Conservation (phyloP, 2,888 invertebrate species). For the Watsonalla cultraria region DNA sequence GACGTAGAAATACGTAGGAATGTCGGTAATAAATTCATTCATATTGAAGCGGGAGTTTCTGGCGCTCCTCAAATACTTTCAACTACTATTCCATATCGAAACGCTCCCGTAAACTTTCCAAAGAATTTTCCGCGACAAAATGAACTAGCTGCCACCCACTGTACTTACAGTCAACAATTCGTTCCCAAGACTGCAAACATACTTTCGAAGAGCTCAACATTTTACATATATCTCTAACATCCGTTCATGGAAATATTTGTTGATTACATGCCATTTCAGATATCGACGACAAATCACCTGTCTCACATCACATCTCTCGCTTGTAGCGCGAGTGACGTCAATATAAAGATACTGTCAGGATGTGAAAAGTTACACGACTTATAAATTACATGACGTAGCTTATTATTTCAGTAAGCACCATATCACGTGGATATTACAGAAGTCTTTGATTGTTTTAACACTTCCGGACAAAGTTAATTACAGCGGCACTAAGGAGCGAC, state of each 20-base stretch:
- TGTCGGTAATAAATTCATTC: background rate
- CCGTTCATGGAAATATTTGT: too few species aligned
- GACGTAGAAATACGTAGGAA: background rate
- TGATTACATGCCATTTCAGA: too few species aligned
- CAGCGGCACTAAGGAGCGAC: background rate
- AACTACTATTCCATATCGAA: background rate
- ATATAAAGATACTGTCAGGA: too few species aligned
- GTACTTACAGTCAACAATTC: background rate
- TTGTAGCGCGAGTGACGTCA: too few species aligned
- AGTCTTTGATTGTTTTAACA: background rate
- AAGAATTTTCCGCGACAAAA: conserved; percentile 15
- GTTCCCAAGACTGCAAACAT: too few species aligned
- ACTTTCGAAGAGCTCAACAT: too few species aligned
- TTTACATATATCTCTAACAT: too few species aligned
- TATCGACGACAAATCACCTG: too few species aligned
- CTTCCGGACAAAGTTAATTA: background rate
- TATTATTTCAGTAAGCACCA: too few species aligned
- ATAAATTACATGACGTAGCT: too few species aligned
- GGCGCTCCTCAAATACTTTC: background rate
- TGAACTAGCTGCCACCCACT: conserved; percentile 10
- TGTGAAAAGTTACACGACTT: too few species aligned
- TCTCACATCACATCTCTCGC: too few species aligned
- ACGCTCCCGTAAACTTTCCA: conserved; percentile 4
- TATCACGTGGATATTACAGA: background rate
- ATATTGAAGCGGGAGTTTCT: background rate